Conservation (phyloP, 2,888 invertebrate genomes). For the Drosophila neonasuta region DNA sequence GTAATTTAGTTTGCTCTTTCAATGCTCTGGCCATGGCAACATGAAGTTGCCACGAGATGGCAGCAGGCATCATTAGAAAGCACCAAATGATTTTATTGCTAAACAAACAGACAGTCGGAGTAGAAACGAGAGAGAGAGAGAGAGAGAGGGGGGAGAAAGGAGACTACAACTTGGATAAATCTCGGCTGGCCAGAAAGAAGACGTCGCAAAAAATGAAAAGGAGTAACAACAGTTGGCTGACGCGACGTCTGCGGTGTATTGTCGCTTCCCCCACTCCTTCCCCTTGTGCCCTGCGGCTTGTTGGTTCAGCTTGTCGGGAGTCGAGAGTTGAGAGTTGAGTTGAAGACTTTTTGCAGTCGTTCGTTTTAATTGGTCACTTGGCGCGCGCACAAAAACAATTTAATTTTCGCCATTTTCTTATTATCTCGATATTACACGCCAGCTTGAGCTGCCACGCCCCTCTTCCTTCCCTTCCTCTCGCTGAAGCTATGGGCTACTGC, state of each 20-base stretch:
- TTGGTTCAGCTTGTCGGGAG: slow-evolving; percentile 35
- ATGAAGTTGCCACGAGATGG: slow-evolving; percentile 13
- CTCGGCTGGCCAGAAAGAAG: slow-evolving; percentile 28
- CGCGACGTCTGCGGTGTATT: slow-evolving; percentile 9
- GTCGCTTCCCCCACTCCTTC: neutral
- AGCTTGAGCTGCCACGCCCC: slow-evolving; percentile 22
- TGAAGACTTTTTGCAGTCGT: slow-evolving; percentile 63
- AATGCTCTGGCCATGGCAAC: slow-evolving; percentile 26
- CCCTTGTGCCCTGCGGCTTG: slow-evolving; percentile 19
- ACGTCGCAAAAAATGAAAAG: slow-evolving; percentile 22
- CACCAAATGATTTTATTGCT: slow-evolving; percentile 71
- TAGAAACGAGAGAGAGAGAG: neutral
- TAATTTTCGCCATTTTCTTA: slow-evolving; percentile 77
- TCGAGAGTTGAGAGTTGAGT: slow-evolving; percentile 20
- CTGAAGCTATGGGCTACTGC: neutral
- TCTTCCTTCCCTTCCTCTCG: neutral
- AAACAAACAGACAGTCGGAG: slow-evolving; percentile 58
- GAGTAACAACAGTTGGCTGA: slow-evolving; percentile 31
- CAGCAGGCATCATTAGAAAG: slow-evolving; percentile 64
- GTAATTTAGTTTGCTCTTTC: slow-evolving; percentile 68
- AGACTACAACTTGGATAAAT: slow-evolving; percentile 42
- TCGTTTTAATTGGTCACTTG: slow-evolving; percentile 75
- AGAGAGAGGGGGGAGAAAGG: slow-evolving; percentile 8
- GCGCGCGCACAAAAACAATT: slow-evolving; percentile 73
- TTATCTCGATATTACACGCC: slow-evolving; percentile 72